Base-by-base conservation (phyloP, 1,140 invertebrate species). In the Drosophila nebulosa region DNA sequence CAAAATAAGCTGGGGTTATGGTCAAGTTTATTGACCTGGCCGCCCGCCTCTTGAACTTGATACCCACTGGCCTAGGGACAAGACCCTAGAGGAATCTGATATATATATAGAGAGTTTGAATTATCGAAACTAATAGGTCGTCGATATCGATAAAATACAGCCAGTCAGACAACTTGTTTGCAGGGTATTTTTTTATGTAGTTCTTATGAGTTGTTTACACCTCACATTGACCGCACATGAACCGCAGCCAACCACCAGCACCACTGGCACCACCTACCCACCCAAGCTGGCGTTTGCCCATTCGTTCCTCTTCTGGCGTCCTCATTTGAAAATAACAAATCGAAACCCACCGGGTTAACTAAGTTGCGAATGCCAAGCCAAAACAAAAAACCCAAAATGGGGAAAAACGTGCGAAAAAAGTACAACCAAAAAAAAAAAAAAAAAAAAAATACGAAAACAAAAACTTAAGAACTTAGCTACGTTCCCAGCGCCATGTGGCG, bases 401-500 rank as follows among this genome's bases (percentile, higher is more conserved):
- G 27, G 46, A 55, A 57, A 64, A 79, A 73, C 72, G 52, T 61
- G 64, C 76, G 72, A 68, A 79, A 84, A 79, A 79, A 74, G 74
- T 69, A 77, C 36, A 7, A 42, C 18, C 16, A 69, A 63, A 64
- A 71, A 78, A 81, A 69, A 74, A 56, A 71, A 9, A 32, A 32
- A 7, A 7, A 60, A 79, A 76, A 55, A 65, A 63, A 69, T 74
- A 76, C 67, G 68, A 78, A 71, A 56, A 63, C 64, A 68, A 69
- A 66, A 71, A 66, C 62, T 56, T 27, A 62, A 73, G 70, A 73
- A 76, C 22, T 74, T 52, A 62, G 63, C 71, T 60, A 68, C 73
- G 77, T 86, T 85, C 78, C 78, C 77, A 85, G 77, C 69, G 61
- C 77, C 69, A 85, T 74, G 77, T 74, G 77, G 62, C 59, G 55